A percentile compares a stretch with the other conserved stretches of the same genome.
These are phyloP conservation scores for Psylliodes chrysocephalus DNA, from an alignment of 2,888 invertebrate species.

Conservation along the genomic window DNA sequence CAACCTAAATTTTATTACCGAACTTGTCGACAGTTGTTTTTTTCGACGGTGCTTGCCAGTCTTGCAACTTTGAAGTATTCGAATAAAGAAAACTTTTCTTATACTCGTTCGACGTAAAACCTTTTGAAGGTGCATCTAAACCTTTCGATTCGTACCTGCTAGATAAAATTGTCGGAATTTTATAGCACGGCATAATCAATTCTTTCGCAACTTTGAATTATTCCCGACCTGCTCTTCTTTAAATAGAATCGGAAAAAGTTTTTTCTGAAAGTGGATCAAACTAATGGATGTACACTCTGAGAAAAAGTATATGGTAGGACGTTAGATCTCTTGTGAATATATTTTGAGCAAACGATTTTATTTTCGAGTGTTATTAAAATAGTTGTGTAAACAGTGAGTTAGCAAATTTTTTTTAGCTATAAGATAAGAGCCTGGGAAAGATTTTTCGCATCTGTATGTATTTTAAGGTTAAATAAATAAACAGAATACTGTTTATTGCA, in stretches of 20 bases:
- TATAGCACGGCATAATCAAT: constrained; percentile 2
- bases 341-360: too few species aligned
- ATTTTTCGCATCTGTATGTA: too few species aligned
- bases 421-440: too few species aligned
- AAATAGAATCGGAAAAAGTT: constrained; percentile 1
- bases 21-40: constrained; percentile 41
- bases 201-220: constrained; percentile 4
- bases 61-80: constrained; percentile 26
- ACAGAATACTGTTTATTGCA: too few species aligned
- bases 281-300: too few species aligned
- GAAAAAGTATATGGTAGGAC: too few species aligned
- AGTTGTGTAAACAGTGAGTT: too few species aligned
- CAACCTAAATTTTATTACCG: constrained; percentile 53
- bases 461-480: too few species aligned
- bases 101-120: constrained; percentile 11
- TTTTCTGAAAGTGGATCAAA: neutral
- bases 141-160: constrained; percentile 3
- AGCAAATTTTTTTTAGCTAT: too few species aligned
- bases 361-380: too few species aligned
- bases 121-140: constrained; percentile 13
- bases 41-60: constrained; percentile 21
- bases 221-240: neutral
- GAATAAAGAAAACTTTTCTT: constrained; percentile 27
- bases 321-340: too few species aligned
- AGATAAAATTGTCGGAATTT: constrained; percentile 15